Evolutionary conservation across 2,113 vertebrate species (phyloP), one percentile per base, ranked within the genome.

Genomic region (Cyanoramphus novaezelandiae): DNA sequence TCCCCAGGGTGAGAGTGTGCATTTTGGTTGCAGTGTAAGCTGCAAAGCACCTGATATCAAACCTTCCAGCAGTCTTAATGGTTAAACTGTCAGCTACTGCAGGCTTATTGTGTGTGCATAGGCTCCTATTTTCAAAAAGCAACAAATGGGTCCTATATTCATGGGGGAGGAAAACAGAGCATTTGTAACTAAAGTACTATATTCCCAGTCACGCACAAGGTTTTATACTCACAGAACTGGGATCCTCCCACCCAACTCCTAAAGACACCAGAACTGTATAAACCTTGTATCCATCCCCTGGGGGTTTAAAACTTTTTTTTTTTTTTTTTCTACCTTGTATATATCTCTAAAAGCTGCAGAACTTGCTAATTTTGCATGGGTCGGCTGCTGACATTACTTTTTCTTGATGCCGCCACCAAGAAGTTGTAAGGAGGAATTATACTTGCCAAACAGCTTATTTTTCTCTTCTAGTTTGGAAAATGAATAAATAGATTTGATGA

Each of bases 341-440:
- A 86, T 83, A 80, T 82, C 29, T 84, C 44, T 57, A 82, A 89
- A 89, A 92, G 65, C 52, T 91, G 65, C 47, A 95, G 62, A 92
- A 89, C 11, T 35, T 52, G 35, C 44, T 79, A 27, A 81, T 81
- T 92, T 91, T 84, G 24, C 69, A 79, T 43, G 44, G 84, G 10
- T 55, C 1, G 0, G 11, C 24, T 85, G 75, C 46, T 24, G 49
- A 62, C 44, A 33, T 76, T 90, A 78, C 28, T 53, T 91, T 81
- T 50, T 72, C 57, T 31, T 44, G 50, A 71, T 65, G 33, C 62
- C 2, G 1, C 21, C 39, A 78, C 49, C 28, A 84, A 39, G 46
- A 88, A 86, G 25, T 57, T 83, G 19, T 55, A 67, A 83, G 19
- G 72, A 18, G 35, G 50, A 78, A 13, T 41, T 88, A 43, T 5